A percentile compares a stretch with the other conserved stretches of the same genome.
Evolutionary conservation across 1,140 invertebrate species (phyloP).

Genomic region (Penaeus chinensis): DNA sequence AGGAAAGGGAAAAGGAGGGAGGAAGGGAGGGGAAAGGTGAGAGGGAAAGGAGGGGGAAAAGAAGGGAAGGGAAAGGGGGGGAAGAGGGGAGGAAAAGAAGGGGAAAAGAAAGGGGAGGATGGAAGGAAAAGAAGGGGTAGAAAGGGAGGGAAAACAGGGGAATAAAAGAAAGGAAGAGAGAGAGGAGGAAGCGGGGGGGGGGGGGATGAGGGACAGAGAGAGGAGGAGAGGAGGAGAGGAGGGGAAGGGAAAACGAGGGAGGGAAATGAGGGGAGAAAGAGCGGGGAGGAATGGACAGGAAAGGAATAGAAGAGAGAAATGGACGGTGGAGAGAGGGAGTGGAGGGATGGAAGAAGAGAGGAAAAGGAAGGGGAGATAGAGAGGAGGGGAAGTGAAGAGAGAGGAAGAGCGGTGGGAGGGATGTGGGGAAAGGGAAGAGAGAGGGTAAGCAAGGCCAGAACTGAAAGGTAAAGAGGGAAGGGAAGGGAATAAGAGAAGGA

Average conservation of each 20-base stretch:
- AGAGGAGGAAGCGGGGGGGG: not conserved
- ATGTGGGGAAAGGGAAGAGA: not conserved
- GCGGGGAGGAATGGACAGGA: not conserved
- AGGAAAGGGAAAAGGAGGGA: no score
- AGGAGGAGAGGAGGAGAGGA: not conserved
- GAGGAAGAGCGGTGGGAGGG: not conserved
- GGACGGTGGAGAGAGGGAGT: not conserved
- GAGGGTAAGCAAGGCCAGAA: not conserved
- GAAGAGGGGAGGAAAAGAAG: no score
- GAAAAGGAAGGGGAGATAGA: not conserved
- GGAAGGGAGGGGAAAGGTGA: no score
- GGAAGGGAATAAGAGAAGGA: not conserved
- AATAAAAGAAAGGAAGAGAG: not conserved
- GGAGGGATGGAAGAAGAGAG: not conserved
- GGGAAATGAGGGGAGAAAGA: not conserved
- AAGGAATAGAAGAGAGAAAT: not conserved
- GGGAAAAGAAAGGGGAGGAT: no score
- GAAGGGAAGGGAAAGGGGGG: no score
- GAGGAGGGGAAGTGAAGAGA: not conserved
- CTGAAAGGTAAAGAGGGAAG: no score
- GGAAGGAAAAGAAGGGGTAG: not conserved
- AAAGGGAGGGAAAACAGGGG: not conserved
- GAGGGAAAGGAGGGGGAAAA: no score
- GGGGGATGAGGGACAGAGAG: no score
- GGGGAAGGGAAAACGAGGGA: not conserved